Evolutionary conservation across 2,888 invertebrate genomes (phyloP).

Genomic region (Meloe dianella): DNA sequence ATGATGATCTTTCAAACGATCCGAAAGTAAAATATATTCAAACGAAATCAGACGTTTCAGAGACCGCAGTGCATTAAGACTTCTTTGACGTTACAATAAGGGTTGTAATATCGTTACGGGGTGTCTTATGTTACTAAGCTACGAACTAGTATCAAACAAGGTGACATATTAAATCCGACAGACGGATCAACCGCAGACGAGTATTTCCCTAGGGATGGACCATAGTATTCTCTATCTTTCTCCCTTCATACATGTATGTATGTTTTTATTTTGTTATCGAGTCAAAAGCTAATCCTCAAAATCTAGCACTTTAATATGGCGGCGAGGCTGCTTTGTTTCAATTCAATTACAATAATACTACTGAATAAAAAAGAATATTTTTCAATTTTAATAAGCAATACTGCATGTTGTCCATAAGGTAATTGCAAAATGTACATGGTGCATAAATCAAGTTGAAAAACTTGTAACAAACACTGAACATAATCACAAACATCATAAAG

Average conservation of each 20-base stretch:
- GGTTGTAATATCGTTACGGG: constrained; percentile 35
- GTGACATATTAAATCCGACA: constrained; percentile 49
- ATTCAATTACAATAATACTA: constrained; percentile 1
- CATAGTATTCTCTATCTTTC: constrained; percentile 32
- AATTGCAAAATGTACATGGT: constrained; percentile 38
- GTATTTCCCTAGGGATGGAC: constrained; percentile 44
- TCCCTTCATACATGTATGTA: constrained; percentile 4
- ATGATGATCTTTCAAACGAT: constrained; percentile 31
- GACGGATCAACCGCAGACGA: constrained; percentile 45
- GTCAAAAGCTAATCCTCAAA: not conserved
- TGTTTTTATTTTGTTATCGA: not conserved
- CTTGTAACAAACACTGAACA: constrained; percentile 47
- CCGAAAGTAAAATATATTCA: constrained; percentile 26
- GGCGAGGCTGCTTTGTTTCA: not conserved
- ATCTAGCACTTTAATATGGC: not conserved
- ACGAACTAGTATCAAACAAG: constrained; percentile 41
- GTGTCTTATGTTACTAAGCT: constrained; percentile 29
- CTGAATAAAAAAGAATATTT: not conserved
- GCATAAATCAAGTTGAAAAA: constrained; percentile 46
- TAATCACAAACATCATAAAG: constrained; percentile 53
- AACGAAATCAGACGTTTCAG: constrained; percentile 27
- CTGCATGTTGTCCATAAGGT: constrained; percentile 27
- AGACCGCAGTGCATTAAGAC: constrained; percentile 32
- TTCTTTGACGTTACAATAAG: constrained; percentile 33
- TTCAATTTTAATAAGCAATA: not conserved